Conservation (phyloP, 2,113 vertebrate species). For the Oxyruncus cristatus region DNA sequence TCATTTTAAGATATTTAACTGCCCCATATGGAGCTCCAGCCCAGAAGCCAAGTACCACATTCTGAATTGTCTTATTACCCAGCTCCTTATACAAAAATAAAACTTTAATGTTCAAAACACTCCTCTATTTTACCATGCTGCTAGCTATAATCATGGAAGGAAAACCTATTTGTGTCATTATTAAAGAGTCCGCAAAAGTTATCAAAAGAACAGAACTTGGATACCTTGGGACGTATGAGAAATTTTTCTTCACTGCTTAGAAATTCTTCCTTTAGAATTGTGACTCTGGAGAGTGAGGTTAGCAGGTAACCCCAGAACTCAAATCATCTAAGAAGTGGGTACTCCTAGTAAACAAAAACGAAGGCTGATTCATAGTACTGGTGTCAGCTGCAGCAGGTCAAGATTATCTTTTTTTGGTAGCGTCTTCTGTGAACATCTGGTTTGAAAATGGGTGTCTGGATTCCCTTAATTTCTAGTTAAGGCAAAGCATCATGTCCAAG, state of each 20-base stretch:
- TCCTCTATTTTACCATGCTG: neutral
- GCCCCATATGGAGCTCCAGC: fast-evolving
- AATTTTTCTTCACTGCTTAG: neutral
- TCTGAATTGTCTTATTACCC: neutral
- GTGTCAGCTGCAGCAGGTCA: neutral
- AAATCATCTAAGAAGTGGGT: neutral
- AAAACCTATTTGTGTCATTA: neutral
- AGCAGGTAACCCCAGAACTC: neutral
- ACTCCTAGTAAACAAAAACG: neutral
- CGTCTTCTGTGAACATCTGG: neutral
- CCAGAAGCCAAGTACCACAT: neutral
- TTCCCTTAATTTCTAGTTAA: neutral
- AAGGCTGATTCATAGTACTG: neutral
- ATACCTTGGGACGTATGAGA: neutral
- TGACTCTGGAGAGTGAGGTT: neutral
- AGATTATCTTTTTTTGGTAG: neutral
- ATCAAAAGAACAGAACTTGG: neutral
- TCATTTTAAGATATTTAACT: neutral
- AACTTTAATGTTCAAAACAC: neutral
- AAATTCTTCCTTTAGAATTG: neutral
- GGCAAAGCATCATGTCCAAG: neutral
- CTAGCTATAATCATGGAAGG: neutral
- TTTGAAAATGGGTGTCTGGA: neutral
- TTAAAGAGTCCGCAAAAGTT: neutral
- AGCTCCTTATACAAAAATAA: neutral